Base-by-base conservation (phyloP, 1,140 invertebrate genomes). In the Elymnias hypermnestra region DNA sequence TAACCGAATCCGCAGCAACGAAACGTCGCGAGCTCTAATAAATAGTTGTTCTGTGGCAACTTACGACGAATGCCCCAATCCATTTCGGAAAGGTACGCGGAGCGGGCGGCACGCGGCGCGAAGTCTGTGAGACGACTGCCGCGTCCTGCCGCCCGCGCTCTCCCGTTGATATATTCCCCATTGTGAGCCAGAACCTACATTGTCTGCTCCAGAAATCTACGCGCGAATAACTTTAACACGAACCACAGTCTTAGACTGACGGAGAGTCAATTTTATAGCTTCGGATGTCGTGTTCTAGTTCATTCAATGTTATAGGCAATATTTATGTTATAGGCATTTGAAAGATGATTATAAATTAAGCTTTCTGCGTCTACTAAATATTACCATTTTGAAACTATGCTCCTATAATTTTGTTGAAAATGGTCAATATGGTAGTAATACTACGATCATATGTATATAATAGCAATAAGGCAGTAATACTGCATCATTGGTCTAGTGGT, bases 51-150 rank as follows among this genome's bases (percentile, higher is more conserved):
- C 28, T 40, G 41, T 40, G 48, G 35, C 46, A 85, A 90, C 92
- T 91, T 91, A 93, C 92, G 91, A 89, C 92, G 91, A 71, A 93
- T 92, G 77, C 92, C 92, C 92, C 92, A 93, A 88, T 93, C 92
- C 91, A 93, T 92, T 64, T 63, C 74, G 57, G 40, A 35, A 49
- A 37, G 54, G 64, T 51, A 58, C 58, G 48, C 48, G 52, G 56
- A 50, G 63, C 59, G 64, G 66, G 63, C 62, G 68, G 66, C 72
- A 65, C 73, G 72, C 73, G 68, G 66, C 72, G 72, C 72, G 71
- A 52, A 74, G 76, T 74, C 73, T 63, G 57, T 60, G 60, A 70
- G 58, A 48, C 74, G 72, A 83, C 79, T 83, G 79, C 68, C 75
- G 76, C 68, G 63, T 70, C 75, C 70, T 70, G 63, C 72, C 74